Evolutionary conservation across 2,797 vertebrate genomes (phyloP), one percentile per base, ranked within the genome.

Genomic region (Brotula barbata): DNA sequence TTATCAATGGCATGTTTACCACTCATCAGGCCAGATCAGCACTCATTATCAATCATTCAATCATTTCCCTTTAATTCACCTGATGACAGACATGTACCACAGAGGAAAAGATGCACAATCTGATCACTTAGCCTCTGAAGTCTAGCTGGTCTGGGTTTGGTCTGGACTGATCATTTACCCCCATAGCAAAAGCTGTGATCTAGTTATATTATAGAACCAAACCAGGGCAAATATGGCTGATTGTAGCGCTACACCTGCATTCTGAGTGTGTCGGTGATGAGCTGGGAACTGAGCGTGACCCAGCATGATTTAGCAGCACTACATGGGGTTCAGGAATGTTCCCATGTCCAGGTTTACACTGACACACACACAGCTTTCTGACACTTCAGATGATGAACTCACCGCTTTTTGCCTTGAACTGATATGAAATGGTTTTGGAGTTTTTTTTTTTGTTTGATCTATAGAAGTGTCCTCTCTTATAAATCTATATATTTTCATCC

Each of bases 291-390:
- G 64, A 64, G 39, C 68, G n/a, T 79, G 80, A 80, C 61, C 50
- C 58, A 75, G 65, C 77, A 58, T 66, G 65, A 58, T 74, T 63
- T 64, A 78, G 67, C 21, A 19, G 67, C 41, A 49, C 34, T 34
- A 31, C 41, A 61, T 14, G 21, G 51, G 40, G 46, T 62, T 64
- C 19, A 75, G 66, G 64, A 73, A 81, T 78, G 68, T 64, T 53
- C 34, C 58, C 31, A 13, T 46, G 46, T 64, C 23, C 22, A 17
- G 58, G 51, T 33, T 37, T 4, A 3, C 23, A 14, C 48, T 31
- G 58, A 64, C 21, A 14, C 43, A 67, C 28, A 73, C 21, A 10
- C 47, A 61, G 51, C 55, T 78, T 79, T 85, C 80, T 71, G 71
- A 85, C 67, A 74, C 59, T 62, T 42, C 19, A 68, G 45, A 66